Percentiles rank a stretch among this genome's conserved stretches.
phyloP scores from a whole-genome alignment of 2,888 invertebrate genomes.

The Gonocerus acuteangulatus region DNA sequence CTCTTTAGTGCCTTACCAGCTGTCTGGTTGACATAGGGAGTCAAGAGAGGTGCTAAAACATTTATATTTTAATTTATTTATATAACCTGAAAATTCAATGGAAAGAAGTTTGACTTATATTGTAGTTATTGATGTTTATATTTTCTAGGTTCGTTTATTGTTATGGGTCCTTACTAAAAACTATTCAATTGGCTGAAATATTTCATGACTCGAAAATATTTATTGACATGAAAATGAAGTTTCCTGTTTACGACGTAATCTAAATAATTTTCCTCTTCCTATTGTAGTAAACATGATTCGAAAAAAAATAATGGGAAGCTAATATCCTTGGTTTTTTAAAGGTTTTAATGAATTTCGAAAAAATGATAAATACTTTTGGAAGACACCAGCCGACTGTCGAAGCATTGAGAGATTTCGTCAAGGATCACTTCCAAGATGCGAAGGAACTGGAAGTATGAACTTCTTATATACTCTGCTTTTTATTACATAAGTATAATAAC shows the following conservation, averaged over 20 bases:
- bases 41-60: no score
- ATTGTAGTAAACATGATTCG: no score
- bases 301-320: no score
- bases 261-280: not conserved
- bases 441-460: constrained; percentile 40
- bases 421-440: constrained; percentile 49
- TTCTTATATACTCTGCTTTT: constrained; percentile 40
- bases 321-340: no score
- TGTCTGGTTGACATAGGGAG: no score
- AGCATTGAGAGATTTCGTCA: constrained; percentile 46
- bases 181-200: constrained; percentile 59
- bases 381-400: constrained; percentile 25
- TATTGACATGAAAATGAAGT: constrained; percentile 63
- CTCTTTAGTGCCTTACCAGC: no score
- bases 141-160: constrained; percentile 70
- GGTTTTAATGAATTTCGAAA: constrained; percentile 26
- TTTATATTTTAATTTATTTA: no score
- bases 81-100: no score
- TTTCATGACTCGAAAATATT: constrained; percentile 74
- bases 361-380: constrained; percentile 26
- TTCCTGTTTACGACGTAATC: constrained; percentile 36
- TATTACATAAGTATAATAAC: constrained; percentile 41
- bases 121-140: no score
- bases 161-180: constrained; percentile 62
- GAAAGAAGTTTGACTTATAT: no score